Base-by-base conservation (phyloP, 2,888 invertebrate genomes). In the Oxytorus armatus region DNA sequence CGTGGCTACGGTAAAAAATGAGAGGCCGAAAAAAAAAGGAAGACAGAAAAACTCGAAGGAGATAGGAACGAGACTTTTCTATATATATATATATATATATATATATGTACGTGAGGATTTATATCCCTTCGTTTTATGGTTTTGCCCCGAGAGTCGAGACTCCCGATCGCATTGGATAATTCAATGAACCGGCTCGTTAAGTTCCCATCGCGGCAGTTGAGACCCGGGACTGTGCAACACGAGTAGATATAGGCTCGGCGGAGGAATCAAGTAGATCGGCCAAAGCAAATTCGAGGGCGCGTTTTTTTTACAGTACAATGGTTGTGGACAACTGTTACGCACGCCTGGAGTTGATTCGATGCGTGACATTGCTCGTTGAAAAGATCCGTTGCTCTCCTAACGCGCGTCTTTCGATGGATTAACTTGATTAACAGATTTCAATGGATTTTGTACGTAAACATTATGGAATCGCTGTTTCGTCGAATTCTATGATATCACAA, bases 331-430 rank as follows among this genome's bases (percentile, higher is more conserved):
- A 84, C 85, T 84, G 85, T 85, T 87, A 85, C 86, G 87, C 87
- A 81, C 86, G 86, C 84, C 84, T 82, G 84, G 69, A 75, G 86
- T 84, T 86, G 88, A 89, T 89, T 81, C 86, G 87, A 89, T 88
- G 87, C 88, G 88, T 89, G 88, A 89, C 88, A 88, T 87, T 87
- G 88, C 86, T 87, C 87, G 86, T 88, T 88, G 86, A 82, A n/a
- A 55, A 85, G 84, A 85, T 79, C 73, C 16, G 73, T 39, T 73
- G 44, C 39, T 23, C 44, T 16, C 10, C 33, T n/a, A n/a, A n/a
- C n/a, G n/a, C n/a, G n/a, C n/a, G n/a, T n/a, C n/a, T n/a, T n/a
- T n/a, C n/a, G n/a, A n/a, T n/a, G n/a, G n/a, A n/a, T n/a, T n/a
- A n/a, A 16, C n/a, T n/a, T 3, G 25, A 1, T 36, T 16, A n/a